Base-by-base conservation (phyloP, 2,113 vertebrate genomes). In the Clupea harengus region DNA sequence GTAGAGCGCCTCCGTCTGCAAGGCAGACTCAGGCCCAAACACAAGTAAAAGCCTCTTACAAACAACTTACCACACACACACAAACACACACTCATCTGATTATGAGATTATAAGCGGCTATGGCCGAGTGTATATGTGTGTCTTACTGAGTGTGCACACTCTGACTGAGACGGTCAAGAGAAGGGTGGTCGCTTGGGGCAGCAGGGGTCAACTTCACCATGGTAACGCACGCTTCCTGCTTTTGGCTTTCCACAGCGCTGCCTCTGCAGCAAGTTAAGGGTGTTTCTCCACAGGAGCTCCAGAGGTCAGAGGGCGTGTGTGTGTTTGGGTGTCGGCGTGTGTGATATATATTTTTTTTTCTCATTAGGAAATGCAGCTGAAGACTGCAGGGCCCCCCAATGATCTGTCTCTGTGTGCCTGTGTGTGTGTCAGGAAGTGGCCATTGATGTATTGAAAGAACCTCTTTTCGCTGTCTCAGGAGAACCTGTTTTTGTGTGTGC, bases 61-160 rank as follows among this genome's bases (percentile, higher is more conserved):
- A 11, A 78, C 32, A 39, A 57, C 13, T 2, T 72, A 87, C 88
- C 89, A 90, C 88, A 89, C 60, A 82, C 84, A 9, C 75, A 45
- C 20, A 88, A 89, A 90, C 64, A 81, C 84, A 11, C 78, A 28
- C 44, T 46, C 45, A 46, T 64, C 54, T 46, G 72, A 78, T 39
- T 78, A 39, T 39, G 25, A 78, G 72, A 39, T 78, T 39, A 78
- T 78, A 39, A 78, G 3, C 13, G 44, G 28, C 72, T 0, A 39
- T 32, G 25, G 32, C 8, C 0, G 25, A 32, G 28, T 75, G 67
- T 75, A 28, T 13, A n/a, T 17, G 28, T 75, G 67, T 75, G 67
- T 28, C 22, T 17, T 20, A 64, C 6, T 64, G 22, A 25, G 67
- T 32, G 39, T 39, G 39, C 39, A 75, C 1, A 15, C 72, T 75